These are phyloP conservation scores for Lampropteryx suffumata DNA, from an alignment of 2,888 invertebrate genomes.

Conservation along the genomic window DNA sequence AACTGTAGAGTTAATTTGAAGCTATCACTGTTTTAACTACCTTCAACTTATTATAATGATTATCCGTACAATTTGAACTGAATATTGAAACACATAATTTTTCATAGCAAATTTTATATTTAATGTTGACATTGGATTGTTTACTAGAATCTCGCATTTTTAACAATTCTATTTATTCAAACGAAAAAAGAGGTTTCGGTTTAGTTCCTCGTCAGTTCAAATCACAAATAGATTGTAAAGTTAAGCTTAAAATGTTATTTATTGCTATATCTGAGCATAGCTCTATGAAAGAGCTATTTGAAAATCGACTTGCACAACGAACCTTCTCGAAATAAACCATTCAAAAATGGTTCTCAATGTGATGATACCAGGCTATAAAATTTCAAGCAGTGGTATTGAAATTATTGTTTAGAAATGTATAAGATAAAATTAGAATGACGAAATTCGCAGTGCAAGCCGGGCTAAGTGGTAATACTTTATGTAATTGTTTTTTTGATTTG, in stretches of 20 bases:
- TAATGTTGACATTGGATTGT: conserved; percentile 1
- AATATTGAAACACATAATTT: not conserved
- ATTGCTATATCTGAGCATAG: too few species aligned
- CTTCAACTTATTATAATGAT: too few species aligned
- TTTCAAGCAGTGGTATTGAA: too few species aligned
- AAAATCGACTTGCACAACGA: conserved; percentile 24
- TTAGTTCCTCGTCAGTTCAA: conserved; percentile 15
- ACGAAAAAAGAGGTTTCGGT: conserved; percentile 5
- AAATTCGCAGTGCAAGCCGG: not conserved
- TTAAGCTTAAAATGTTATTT: conserved; percentile 37
- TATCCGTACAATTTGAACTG: too few species aligned
- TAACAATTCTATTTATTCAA: not conserved
- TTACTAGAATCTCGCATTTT: conserved; percentile 18
- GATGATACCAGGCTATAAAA: too few species aligned
- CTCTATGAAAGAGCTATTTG: too few species aligned
- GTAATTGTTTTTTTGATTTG: conserved; percentile 48
- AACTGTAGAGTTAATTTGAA: too few species aligned
- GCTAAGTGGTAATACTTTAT: conserved; percentile 41
- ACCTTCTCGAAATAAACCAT: too few species aligned
- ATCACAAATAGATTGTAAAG: conserved; percentile 23
- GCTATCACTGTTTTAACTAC: too few species aligned
- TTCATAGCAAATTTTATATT: not conserved
- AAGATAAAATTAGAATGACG: not conserved
- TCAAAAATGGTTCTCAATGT: too few species aligned
- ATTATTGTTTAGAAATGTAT: too few species aligned